phyloP scores from a whole-genome alignment of 2,888 invertebrate species.

The Drosophila engyochracea region DNA sequence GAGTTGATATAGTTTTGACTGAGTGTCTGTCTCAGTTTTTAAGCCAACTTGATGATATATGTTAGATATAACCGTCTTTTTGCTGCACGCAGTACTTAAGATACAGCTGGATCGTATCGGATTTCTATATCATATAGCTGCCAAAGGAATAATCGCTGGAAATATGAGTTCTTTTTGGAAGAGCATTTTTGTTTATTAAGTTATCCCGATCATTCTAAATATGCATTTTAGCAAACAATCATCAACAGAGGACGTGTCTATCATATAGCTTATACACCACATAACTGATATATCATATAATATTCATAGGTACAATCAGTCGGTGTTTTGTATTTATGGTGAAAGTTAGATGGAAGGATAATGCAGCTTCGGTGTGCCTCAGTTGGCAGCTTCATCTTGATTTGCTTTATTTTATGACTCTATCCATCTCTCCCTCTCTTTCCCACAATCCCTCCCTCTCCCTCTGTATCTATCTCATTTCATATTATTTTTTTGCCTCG shows the following conservation, averaged over 20 bases:
- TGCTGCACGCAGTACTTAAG: rapidly evolving
- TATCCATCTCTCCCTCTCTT: neutral
- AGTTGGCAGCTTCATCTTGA: neutral
- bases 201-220: neutral
- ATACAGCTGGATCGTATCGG: neutral
- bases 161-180: neutral
- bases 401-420: neutral
- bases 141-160: neutral
- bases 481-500: conserved; percentile 21
- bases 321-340: neutral
- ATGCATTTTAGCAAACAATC: neutral
- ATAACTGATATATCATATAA: neutral
- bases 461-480: neutral
- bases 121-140: neutral
- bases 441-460: neutral
- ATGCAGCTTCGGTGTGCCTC: neutral
- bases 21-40: neutral
- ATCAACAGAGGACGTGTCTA: neutral
- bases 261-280: neutral
- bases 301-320: neutral
- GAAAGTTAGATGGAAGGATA: neutral
- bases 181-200: neutral
- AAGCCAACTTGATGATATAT: neutral
- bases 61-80: neutral
- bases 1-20: neutral